A percentile compares a stretch with the other conserved stretches of the same genome.
Conservation (phyloP, 1,140 invertebrate genomes). For the Drosophila pachea region DNA sequence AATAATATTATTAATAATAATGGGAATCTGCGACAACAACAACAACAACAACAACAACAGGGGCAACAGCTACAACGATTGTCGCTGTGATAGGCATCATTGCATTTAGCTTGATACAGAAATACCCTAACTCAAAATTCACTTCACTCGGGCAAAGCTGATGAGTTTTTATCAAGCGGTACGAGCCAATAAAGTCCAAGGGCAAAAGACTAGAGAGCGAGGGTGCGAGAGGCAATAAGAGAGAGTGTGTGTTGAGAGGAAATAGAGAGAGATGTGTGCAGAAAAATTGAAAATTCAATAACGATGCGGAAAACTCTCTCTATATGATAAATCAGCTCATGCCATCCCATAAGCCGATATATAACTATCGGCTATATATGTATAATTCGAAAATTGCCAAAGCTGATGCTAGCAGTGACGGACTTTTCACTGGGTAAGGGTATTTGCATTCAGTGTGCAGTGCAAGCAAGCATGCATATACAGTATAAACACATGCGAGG, state of each 20-base stretch:
- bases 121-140: background rate
- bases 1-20: conserved; percentile 31
- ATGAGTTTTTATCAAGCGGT: too few species aligned
- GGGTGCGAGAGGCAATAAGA: too few species aligned
- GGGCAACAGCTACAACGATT: background rate
- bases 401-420: background rate
- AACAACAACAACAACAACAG: background rate
- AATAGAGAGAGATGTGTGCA: too few species aligned
- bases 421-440: background rate
- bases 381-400: too few species aligned
- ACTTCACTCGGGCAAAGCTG: too few species aligned
- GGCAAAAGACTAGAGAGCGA: background rate
- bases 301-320: too few species aligned
- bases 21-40: background rate
- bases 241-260: too few species aligned
- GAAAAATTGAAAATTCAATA: too few species aligned
- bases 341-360: too few species aligned
- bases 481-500: too few species aligned
- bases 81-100: conserved; percentile 27
- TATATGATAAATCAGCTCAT: too few species aligned
- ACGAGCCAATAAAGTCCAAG: background rate
- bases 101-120: background rate
- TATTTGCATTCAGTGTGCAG: background rate
- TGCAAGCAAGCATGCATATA: background rate
- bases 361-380: too few species aligned